Evolutionary conservation across 2,113 vertebrate genomes (phyloP), one percentile per base, ranked within the genome.

Genomic region (Okapia johnstoni): DNA sequence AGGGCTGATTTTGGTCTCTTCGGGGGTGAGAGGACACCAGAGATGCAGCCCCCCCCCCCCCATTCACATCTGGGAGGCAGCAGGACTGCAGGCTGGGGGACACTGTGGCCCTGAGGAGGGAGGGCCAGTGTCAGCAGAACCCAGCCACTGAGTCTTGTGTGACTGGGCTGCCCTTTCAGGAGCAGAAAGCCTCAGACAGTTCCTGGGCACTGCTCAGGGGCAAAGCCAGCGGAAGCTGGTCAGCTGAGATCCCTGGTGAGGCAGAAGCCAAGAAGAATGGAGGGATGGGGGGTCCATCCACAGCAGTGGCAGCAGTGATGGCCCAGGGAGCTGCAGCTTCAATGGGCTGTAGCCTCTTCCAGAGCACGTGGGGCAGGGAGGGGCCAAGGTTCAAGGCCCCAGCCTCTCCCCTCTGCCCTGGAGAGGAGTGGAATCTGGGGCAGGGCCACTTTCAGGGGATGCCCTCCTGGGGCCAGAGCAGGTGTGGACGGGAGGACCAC

Each of bases 1-100:
- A 93, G 43, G 95, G 66, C 73, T 21, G 1, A 55, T 33, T 13
- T 19, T 79, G 76, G 60, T 92, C 84, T 96, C 15, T 90, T 93
- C 1, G 3, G 63, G 50, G 79, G 61, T 16, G 40, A 54, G 11
- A 83, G 77, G 88, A 90, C 90, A 48, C 3, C 19, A 33, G 60
- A 93, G 55, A 55, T 66, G 43, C 25, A 25, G 1, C 15, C 12
- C 36, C 21, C 25, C n/a, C 46, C 28, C 16, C 25, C 57, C 33
- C 15, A 0, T 12, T 12, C 66, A 36, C n/a, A n/a, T 54, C 23
- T 52, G 61, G 57, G 46, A 33, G 16, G 7, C 40, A 40, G 48
- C 33, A 30, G 70, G 12, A 17, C 36, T 8, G 4, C 2, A 12
- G 30, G 19, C 73, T 1, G 26, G n/a, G 2, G 15, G 14, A 12